Evolutionary conservation across 2,797 vertebrate genomes (phyloP).

Genomic region (Pseudopleuronectes americanus): DNA sequence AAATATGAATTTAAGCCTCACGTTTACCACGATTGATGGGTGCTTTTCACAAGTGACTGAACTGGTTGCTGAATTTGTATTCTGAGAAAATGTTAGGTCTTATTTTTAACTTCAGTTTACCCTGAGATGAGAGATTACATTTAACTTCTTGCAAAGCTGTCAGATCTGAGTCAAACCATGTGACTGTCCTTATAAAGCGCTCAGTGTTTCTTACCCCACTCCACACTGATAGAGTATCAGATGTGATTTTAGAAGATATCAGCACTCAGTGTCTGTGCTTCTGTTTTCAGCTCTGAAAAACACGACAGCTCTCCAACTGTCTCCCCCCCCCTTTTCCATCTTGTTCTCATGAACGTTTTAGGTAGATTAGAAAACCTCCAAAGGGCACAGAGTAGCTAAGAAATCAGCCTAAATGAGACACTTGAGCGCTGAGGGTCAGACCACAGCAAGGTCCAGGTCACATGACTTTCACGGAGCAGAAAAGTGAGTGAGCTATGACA

Average conservation of each 20-base stretch:
- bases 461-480: conserved; percentile 72
- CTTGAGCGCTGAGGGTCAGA: conserved; percentile 39
- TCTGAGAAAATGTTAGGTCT: background rate
- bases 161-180: background rate
- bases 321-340: background rate
- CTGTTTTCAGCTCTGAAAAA: background rate
- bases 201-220: conserved; percentile 10
- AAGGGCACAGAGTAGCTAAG: conserved; percentile 21
- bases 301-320: conserved; percentile 4
- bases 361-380: conserved; percentile 1
- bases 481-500: conserved; percentile 71
- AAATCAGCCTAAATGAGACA: conserved; percentile 52
- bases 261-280: background rate
- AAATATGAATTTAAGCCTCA: too few relatives aligned
- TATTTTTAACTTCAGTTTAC: background rate
- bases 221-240: conserved; percentile 22
- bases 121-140: too few relatives aligned
- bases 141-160: background rate
- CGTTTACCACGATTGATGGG: too few relatives aligned
- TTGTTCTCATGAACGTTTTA: conserved; percentile 2
- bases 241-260: conserved; percentile 23
- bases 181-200: background rate
- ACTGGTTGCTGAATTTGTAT: too few relatives aligned
- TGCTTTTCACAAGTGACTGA: too few relatives aligned
- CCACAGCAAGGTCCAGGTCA: conserved; percentile 63